Conservation (phyloP, 37 sponge, comb jelly and placozoan genomes). For the Diacarnus erythraeanus region DNA sequence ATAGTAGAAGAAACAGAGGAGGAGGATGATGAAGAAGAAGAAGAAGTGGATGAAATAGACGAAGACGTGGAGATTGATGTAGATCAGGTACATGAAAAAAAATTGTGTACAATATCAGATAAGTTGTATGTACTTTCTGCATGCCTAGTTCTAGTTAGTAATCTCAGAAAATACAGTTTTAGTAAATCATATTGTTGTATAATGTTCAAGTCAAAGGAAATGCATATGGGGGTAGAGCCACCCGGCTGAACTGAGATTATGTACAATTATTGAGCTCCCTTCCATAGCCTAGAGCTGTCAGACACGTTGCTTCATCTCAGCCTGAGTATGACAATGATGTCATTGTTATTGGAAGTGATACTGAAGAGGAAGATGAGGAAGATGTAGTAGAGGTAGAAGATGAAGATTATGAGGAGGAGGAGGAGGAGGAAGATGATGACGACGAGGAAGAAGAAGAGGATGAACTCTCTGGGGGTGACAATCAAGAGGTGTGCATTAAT, state of each 20-base stretch:
- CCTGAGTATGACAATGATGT: not conserved
- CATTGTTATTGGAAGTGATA: not conserved
- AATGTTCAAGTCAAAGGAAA: too few species aligned
- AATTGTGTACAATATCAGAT: slow-evolving; percentile 4
- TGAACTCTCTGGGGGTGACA: too few species aligned
- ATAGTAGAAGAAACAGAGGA: slow-evolving; percentile 12
- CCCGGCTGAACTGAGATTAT: too few species aligned
- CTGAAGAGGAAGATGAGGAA: not conserved
- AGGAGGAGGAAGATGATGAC: not conserved
- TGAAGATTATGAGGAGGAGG: not conserved
- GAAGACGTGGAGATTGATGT: slow-evolving; percentile 16
- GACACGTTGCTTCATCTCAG: not conserved
- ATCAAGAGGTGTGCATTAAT: too few species aligned
- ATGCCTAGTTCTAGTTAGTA: too few species aligned
- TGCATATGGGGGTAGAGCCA: too few species aligned
- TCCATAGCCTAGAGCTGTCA: not conserved
- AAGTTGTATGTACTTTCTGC: not conserved
- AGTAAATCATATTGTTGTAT: too few species aligned
- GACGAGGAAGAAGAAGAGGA: not conserved
- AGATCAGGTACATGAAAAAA: slow-evolving; percentile 3
- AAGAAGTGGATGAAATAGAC: slow-evolving; percentile 6
- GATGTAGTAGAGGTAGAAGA: not conserved
- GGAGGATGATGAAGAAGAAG: slow-evolving; percentile 13
- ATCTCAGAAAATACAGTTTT: too few species aligned
- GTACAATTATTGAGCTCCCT: too few species aligned